Evolutionary conservation across 2,113 vertebrate genomes (phyloP).

Genomic region (Phainopepla nitens): DNA sequence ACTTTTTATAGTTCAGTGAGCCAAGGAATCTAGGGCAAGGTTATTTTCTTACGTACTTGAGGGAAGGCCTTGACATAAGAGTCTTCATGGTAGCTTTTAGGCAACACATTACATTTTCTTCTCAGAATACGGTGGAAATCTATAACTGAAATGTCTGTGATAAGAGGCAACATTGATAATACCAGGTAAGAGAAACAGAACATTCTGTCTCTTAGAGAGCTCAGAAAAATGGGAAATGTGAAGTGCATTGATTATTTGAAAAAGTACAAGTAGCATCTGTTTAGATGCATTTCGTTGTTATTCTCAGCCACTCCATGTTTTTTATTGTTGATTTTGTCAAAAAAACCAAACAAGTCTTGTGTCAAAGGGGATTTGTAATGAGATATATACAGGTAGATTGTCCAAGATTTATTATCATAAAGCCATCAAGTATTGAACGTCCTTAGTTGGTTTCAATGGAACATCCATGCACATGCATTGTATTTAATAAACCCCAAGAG

Average conservation of each 20-base stretch:
- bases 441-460: not conserved
- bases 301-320: not conserved
- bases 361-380: not conserved
- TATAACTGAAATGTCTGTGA: not conserved
- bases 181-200: not conserved
- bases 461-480: not conserved
- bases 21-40: not conserved
- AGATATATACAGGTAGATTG: not conserved
- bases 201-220: not conserved
- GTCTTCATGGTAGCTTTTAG: not conserved
- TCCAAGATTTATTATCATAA: not conserved
- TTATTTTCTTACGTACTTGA: not conserved
- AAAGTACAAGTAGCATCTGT: not conserved
- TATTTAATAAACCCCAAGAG: not conserved
- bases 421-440: not conserved
- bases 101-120: not conserved
- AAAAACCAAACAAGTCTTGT: not conserved
- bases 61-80: not conserved
- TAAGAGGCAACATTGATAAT: not conserved
- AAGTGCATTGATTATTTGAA: not conserved
- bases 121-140: not conserved
- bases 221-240: not conserved
- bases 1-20: not conserved
- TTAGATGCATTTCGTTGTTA: not conserved
- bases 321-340: not conserved